These are phyloP conservation scores for Latheticus oryzae DNA, from an alignment of 2,888 invertebrate species.

Conservation along the genomic window DNA sequence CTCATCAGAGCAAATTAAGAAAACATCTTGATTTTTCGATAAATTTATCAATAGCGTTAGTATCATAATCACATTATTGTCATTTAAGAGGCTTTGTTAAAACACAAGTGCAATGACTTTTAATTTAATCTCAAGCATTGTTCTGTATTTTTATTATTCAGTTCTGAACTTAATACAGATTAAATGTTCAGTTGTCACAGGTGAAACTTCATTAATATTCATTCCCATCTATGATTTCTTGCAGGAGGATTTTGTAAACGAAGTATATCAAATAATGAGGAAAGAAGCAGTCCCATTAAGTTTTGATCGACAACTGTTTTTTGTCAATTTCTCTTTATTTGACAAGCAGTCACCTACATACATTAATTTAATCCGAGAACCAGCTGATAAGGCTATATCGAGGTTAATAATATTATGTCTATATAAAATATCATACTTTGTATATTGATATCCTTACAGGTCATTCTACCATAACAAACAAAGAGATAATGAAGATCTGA, in stretches of 20 bases:
- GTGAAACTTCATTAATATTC: constrained; percentile 30
- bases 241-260: constrained; percentile 68
- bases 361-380: constrained; percentile 72
- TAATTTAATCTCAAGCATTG: too few species aligned
- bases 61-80: too few species aligned
- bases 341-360: constrained; percentile 71
- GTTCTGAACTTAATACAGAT: too few species aligned
- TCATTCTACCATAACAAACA: constrained; percentile 29
- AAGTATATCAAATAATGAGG: constrained; percentile 66
- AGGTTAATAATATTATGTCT: constrained; percentile 61
- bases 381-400: constrained; percentile 68
- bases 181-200: too few species aligned
- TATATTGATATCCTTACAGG: constrained; percentile 15
- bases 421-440: constrained; percentile 16
- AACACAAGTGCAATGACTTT: too few species aligned
- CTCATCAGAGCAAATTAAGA: too few species aligned
- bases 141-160: too few species aligned
- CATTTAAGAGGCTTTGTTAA: too few species aligned
- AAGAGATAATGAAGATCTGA: constrained; percentile 16
- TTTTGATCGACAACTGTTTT: constrained; percentile 72
- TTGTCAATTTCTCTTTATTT: constrained; percentile 71
- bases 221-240: constrained; percentile 47
- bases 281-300: constrained; percentile 71
- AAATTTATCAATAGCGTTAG: too few species aligned
- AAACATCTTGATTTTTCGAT: too few species aligned